Evolutionary conservation across 2,113 vertebrate species (phyloP), one percentile per base, ranked within the genome.

Genomic region (Anser brachyrhynchus): DNA sequence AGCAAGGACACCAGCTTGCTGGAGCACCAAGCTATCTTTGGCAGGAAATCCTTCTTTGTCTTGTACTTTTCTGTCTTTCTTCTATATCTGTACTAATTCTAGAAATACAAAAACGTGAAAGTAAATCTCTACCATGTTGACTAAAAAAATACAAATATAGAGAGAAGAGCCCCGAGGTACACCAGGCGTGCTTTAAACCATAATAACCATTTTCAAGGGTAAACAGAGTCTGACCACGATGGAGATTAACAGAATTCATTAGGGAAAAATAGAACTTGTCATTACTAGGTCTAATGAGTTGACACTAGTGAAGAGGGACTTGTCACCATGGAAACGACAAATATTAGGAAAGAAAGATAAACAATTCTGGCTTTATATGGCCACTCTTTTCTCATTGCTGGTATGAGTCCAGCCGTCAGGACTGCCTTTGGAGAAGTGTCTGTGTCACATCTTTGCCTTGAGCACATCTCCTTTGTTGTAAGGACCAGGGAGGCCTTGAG

Each of bases 201-300:
- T 78, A 57, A 57, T 11, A 78, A 52, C 13, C 14, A 31, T 84
- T 89, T 91, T 37, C 39, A 73, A 89, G 23, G 22, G 61, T 87
- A 87, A 93, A 69, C 20, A 89, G 65, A 44, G 43, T 39, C 49
- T 89, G 44, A 43, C 19, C 8, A 18, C 49, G 65, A 12, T 26
- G 54, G 83, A 77, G 66, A 89, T 91, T 61, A 89, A 76, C 46
- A 69, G 37, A 94, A 91, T 39, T 93, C n/a, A 65, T 87, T 52
- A 92, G 28, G 55, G 14, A 15, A 66, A 77, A 52, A 61, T 12
- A 17, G 23, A 39, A 20, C 33, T 59, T 71, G 54, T 49, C 39
- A 62, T 85, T 89, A 84, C 31, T 19, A 51, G 43, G 29, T 44
- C 52, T 90, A 92, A 94, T 82, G 57, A 84, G 54, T 81, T 75